Evolutionary conservation across 2,113 vertebrate genomes (phyloP).

Genomic region (Leucopsar rothschildi): DNA sequence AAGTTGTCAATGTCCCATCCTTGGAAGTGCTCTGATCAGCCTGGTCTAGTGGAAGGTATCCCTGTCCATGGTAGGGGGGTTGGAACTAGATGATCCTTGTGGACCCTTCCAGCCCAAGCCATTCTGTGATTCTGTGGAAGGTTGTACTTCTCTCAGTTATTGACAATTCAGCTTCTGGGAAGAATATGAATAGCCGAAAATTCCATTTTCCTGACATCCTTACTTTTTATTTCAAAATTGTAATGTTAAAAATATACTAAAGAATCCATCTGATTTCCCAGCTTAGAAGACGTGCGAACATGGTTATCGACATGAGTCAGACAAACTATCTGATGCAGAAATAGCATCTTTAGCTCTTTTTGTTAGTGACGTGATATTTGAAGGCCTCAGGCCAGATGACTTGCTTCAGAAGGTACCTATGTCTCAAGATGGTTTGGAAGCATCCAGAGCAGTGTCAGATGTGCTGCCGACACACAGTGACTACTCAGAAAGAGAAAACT

Average conservation of each 20-base stretch:
- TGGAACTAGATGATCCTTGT: background rate
- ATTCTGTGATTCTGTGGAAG: background rate
- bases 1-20: background rate
- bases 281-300: background rate
- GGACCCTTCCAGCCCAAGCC: background rate
- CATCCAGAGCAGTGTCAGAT: background rate
- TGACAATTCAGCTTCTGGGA: background rate
- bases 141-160: background rate
- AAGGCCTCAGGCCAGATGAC: background rate
- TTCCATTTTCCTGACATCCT: background rate
- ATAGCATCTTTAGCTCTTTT: background rate
- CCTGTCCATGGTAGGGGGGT: no score
- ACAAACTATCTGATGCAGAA: background rate
- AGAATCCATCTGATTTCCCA: background rate
- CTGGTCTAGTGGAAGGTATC: background rate
- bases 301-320: background rate
- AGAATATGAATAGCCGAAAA: background rate
- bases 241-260: background rate
- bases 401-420: background rate
- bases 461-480: background rate
- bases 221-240: background rate
- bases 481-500: background rate
- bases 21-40: background rate
- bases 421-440: background rate
- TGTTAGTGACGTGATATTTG: background rate